Base-by-base conservation (phyloP, 2,888 invertebrate genomes). In the Thyatira batis region DNA sequence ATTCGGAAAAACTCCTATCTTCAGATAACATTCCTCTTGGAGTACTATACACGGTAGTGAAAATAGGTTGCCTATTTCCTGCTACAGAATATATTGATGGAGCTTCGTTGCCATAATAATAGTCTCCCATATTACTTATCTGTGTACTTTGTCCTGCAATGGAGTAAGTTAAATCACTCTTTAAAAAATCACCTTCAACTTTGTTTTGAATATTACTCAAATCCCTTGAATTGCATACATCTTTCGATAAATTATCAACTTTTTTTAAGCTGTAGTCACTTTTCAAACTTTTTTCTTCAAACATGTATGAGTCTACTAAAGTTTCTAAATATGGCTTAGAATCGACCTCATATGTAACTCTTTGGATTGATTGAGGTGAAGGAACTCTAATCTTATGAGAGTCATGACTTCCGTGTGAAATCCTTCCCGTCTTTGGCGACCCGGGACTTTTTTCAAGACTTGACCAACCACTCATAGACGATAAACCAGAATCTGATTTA, bases 401-500 rank as follows among this genome's bases (percentile, higher is more conserved):
- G 58, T 92, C 92, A 54, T 90, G 89, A 57, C 80, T 76, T 53
- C 74, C 73, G 60, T 91, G 91, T 21, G 78, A 68, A 23, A 84
- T 75, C 76, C 89, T 84, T 25, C 87, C 90, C 20, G 92, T 94
- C 80, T 95, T 95, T 0, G 96, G 96, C 0, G 96, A 97, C 23
- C 95, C 95, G 3, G 97, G 97, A 28, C 97, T 96, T 87, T 97
- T 97, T 82, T 97, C 97, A 71, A 96, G 87, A 76, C 96, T 96
- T 10, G 96, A 96, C 94, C 97, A 96, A 3, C 97, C 96, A 75
- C 96, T 97, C 95, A 97, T 95, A 5, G 97, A 97, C 0, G 97
- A 97, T 50, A 97, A 86, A 0, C 97, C 97, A 0, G 97, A 97
- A 81, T 97, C 97, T 0, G 97, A 97, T 82, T 97, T 97, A 0